Base-by-base conservation (phyloP, 1,140 invertebrate genomes). In the Steinernema feltiae region DNA sequence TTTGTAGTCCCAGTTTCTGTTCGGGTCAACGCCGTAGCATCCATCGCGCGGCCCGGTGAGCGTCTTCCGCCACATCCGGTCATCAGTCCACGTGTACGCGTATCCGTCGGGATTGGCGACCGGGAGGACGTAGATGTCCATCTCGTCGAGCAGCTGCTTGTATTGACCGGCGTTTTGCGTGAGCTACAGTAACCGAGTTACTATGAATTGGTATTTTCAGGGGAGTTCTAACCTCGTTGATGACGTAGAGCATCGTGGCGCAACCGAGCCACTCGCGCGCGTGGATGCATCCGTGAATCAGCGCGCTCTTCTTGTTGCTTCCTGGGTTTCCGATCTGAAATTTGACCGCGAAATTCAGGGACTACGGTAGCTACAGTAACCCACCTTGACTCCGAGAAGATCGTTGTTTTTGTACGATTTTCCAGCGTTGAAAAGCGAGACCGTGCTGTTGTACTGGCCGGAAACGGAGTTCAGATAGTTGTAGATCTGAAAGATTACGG, bases 11-110 rank as follows among this genome's bases (percentile, higher is more conserved):
- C 48, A 79, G 73, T 79, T 79, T 0, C 78, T 24, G 53, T 79
- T 79, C 15, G 78, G 78, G 46, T 79, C 78, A 48, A 76, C 78
- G 2, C 78, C 75, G 35, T 75, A 77, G 35, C 76, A 77, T 2
- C 53, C 53, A 63, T 63, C 7, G 15, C 30, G 30, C 0, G 48
- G 74, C 0, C 53, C 69, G 1, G 29, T 70, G n/a, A 75, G 48
- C 18, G 73, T 77, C 35, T 77, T 77, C 17, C 76, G 76, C 76
- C 76, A 77, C 74, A 77, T 77, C 24, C 76, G 74, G 29, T 76
- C 30, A 0, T 2, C 32, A 12, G 1, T 30, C 69, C 73, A 76
- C 17, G 76, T 76, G 30, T 70, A 77, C 17, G 24, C 30, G 35
- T 77, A 77, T 0, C 76, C 76, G 30, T 77, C 76, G 1, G 76